Evolutionary conservation across 2,113 vertebrate genomes (phyloP).

Genomic region (Mastomys coucha): DNA sequence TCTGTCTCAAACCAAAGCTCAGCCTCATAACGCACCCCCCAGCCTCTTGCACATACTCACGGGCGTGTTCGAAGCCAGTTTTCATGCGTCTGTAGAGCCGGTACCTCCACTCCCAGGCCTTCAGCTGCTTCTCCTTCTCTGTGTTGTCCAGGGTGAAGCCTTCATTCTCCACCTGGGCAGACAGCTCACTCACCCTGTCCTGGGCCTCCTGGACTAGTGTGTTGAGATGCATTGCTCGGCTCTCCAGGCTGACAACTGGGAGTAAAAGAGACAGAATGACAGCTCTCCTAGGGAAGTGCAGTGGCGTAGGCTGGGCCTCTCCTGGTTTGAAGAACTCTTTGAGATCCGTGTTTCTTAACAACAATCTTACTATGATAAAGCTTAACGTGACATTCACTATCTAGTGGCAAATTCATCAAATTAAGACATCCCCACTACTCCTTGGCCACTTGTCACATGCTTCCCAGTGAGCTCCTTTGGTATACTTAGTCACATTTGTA

Average conservation of each 20-base stretch:
- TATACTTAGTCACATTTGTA: background rate
- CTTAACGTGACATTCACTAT: background rate
- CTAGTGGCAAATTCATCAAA: background rate
- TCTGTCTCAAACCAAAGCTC: constrained; percentile 29
- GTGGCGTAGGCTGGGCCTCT: background rate
- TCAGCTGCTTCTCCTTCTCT: constrained; percentile 94
- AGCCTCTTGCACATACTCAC: constrained; percentile 88
- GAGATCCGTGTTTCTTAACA: background rate
- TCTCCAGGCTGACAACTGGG: constrained; percentile 92
- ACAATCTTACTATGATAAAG: background rate
- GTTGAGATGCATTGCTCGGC: constrained; percentile 91
- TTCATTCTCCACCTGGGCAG: constrained; percentile 90
- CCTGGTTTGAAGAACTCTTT: background rate
- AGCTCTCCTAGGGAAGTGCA: background rate
- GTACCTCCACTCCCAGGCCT: constrained; percentile 95
- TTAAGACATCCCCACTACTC: background rate
- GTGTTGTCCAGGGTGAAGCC: constrained; percentile 89
- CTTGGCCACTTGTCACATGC: background rate
- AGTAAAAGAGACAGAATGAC: constrained; percentile 55
- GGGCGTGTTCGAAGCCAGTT: constrained; percentile 93
- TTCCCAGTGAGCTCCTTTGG: background rate
- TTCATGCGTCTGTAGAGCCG: constrained; percentile 96
- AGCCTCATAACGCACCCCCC: background rate
- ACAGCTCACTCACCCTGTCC: constrained; percentile 90
- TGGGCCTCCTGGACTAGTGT: constrained; percentile 93